Evolutionary conservation across 2,113 vertebrate genomes (phyloP).

Genomic region (Vombatus ursinus): DNA sequence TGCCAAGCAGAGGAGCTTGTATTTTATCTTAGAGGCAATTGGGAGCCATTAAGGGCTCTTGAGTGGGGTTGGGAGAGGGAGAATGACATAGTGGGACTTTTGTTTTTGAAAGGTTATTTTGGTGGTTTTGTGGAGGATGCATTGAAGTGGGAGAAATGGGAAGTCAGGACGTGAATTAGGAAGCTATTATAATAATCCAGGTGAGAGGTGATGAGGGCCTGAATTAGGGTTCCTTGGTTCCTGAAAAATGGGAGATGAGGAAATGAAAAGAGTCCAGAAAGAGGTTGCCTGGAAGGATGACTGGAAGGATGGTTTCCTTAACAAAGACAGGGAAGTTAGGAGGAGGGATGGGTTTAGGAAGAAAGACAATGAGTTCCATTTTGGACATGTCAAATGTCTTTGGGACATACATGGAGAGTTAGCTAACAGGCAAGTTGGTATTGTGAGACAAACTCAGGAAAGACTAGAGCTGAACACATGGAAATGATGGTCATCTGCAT

Average conservation of each 20-base stretch:
- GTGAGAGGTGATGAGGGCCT: not conserved
- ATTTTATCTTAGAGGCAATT: not conserved
- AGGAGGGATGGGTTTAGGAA: not conserved
- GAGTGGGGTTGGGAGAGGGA: not conserved
- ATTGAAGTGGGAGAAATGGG: not conserved
- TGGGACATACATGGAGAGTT: not conserved
- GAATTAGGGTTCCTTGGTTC: not conserved
- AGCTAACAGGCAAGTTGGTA: not conserved
- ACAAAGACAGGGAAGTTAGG: not conserved
- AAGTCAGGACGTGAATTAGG: not conserved
- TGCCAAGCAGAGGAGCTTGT: not conserved
- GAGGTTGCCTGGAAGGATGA: not conserved
- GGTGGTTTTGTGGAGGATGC: not conserved
- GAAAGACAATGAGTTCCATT: not conserved
- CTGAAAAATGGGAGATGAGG: not conserved
- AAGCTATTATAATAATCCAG: not conserved
- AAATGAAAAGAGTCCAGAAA: not conserved
- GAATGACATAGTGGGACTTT: not conserved
- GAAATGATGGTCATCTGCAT: not conserved
- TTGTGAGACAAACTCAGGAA: not conserved
- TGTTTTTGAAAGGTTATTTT: not conserved
- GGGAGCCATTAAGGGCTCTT: not conserved
- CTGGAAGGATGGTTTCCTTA: not conserved
- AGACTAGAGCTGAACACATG: not conserved
- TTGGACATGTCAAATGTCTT: not conserved